Evolutionary conservation across 2,888 invertebrate species (phyloP), one percentile per base, ranked within the genome.

Genomic region (Drosophila subquinaria): DNA sequence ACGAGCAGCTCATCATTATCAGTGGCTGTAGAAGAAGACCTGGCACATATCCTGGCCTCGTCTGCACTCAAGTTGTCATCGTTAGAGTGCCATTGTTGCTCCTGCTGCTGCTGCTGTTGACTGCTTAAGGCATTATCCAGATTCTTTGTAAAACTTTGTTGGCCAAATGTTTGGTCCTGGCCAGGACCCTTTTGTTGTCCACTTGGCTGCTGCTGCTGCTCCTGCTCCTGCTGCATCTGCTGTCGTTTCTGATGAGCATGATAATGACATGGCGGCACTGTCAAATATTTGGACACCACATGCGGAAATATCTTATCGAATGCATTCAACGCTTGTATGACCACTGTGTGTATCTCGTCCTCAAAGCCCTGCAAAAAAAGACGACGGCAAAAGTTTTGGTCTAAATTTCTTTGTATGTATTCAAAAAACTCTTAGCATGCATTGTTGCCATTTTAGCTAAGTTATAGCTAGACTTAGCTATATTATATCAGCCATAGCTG

Each of bases 311-410:
- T 89, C 89, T 91, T 92, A 90, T 93, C 92, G 88, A 93, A 91
- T 75, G 92, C 91, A 84, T 91, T 91, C 81, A 93, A 88, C 69
- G 93, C 92, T 85, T 93, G 93, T 90, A 93, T 93, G 82, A 93
- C 92, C 86, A 93, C 93, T 70, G 93, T 93, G 82, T 93, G 93
- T 78, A 93, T 93, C 69, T 93, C 93, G 82, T 93, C 93, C 81
- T 91, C 91, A 63, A 93, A 88, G 72, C 93, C 93, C 93, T 93
- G 79, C 60, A 90, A 81, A 51, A 53, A 52, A 59, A 51, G 30
- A 48, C 10, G 51, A 71, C 56, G 52, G 43, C 35, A 67, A 71
- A 75, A 76, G 61, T 84, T 84, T 81, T 87, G 45, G 51, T 56
- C 68, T 75, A 78, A 82, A 84, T 85, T 79, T 88, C 86, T 83